phyloP scores from a whole-genome alignment of 2,888 invertebrate species.

The Blastobasis adustella region DNA sequence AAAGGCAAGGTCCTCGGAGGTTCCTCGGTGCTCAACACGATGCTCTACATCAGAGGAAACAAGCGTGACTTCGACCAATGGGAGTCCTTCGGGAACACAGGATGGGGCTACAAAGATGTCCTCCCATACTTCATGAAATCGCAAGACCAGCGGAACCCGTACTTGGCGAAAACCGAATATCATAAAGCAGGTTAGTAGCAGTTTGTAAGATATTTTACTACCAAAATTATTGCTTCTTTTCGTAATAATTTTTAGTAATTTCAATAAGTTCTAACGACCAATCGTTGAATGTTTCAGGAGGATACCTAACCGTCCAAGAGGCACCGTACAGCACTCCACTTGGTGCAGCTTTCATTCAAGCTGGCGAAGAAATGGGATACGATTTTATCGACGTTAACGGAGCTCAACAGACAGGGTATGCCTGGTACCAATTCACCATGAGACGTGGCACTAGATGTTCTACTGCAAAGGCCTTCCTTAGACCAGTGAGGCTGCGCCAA shows the following conservation, averaged over 20 bases:
- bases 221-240: background rate
- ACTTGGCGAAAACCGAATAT: constrained; percentile 82
- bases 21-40: constrained; percentile 90
- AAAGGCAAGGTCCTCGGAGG: constrained; percentile 93
- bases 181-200: constrained; percentile 78
- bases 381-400: constrained; percentile 91
- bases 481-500: constrained; percentile 83
- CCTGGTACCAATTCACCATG: constrained; percentile 92
- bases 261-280: too few relatives aligned
- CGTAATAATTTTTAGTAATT: background rate
- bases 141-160: constrained; percentile 91
- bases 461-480: constrained; percentile 88
- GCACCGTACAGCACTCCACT: constrained; percentile 87
- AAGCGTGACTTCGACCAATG: constrained; percentile 90
- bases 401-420: constrained; percentile 89
- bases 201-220: background rate
- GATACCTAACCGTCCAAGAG: constrained; percentile 85
- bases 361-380: constrained; percentile 94
- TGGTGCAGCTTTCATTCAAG: constrained; percentile 89
- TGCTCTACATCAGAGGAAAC: constrained; percentile 94
- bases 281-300: constrained; percentile 69
- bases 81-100: constrained; percentile 88
- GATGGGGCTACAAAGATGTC: constrained; percentile 90
- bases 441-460: constrained; percentile 88
- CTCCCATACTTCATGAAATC: constrained; percentile 91